phyloP scores from a whole-genome alignment of 2,113 vertebrate genomes.

The Tinamus guttatus region DNA sequence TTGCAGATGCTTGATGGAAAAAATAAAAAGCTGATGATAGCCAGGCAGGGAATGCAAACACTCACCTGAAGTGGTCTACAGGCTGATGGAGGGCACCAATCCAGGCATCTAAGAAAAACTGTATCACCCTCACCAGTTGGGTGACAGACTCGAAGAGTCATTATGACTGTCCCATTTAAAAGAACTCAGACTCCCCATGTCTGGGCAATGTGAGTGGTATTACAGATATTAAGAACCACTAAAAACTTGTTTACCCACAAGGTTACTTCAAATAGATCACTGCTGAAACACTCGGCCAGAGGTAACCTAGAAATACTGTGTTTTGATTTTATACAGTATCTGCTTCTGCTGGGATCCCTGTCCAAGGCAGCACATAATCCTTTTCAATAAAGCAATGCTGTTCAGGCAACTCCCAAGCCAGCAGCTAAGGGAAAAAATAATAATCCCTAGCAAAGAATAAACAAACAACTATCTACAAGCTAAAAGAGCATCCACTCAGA shows the following conservation, averaged over 20 bases:
- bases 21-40: neutral
- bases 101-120: neutral
- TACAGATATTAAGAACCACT: neutral
- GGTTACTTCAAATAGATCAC: neutral
- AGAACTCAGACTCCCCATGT: neutral
- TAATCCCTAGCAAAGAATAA: slow-evolving; percentile 47
- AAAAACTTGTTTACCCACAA: neutral
- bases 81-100: neutral
- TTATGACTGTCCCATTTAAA: neutral
- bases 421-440: slow-evolving; percentile 59
- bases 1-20: neutral
- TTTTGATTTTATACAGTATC: slow-evolving; percentile 41
- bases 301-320: neutral
- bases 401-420: slow-evolving; percentile 59
- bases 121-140: neutral
- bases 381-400: slow-evolving; percentile 44
- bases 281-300: neutral
- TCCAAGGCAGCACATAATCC: slow-evolving; percentile 47
- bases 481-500: slow-evolving; percentile 62
- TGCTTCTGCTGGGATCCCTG: slow-evolving; percentile 28
- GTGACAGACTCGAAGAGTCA: neutral
- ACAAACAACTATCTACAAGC: slow-evolving; percentile 61
- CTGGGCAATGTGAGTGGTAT: neutral
- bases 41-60: neutral
- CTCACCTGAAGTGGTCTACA: neutral